A percentile compares a stretch with the other conserved stretches of the same genome.
Evolutionary conservation across 2,797 vertebrate species (phyloP).

Genomic region (Micropoecilia bifurca): DNA sequence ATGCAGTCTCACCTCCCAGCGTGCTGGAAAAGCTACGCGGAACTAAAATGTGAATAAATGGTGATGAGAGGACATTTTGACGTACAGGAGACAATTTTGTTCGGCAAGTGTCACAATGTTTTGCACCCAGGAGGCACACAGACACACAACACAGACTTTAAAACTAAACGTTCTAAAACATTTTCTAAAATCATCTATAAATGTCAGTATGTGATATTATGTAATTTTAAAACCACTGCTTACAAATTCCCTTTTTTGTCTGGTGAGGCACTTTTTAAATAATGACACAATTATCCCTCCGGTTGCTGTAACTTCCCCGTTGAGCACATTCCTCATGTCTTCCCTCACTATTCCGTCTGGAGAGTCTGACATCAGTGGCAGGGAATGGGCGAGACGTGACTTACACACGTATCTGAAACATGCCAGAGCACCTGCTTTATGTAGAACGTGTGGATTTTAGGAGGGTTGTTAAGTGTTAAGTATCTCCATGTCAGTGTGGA

Average conservation of each 20-base stretch:
- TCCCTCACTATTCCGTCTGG: slow-evolving; percentile 38
- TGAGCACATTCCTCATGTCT: slow-evolving; percentile 35
- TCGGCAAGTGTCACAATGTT: slow-evolving; percentile 1
- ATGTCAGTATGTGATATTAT: background rate
- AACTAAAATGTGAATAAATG: background rate
- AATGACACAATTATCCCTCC: background rate
- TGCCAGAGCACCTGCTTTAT: slow-evolving; percentile 20
- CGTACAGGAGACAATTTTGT: slow-evolving; percentile 14
- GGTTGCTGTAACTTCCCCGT: slow-evolving; percentile 23
- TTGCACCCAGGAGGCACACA: slow-evolving; percentile 14
- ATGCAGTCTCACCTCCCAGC: background rate
- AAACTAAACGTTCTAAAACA: slow-evolving; percentile 3
- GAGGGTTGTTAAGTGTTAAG: background rate
- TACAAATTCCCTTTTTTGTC: background rate
- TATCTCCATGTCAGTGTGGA: background rate
- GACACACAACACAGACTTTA: slow-evolving; percentile 6
- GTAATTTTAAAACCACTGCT: background rate
- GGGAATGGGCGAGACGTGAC: slow-evolving; percentile 50
- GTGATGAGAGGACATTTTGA: slow-evolving; percentile 7
- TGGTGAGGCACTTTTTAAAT: background rate
- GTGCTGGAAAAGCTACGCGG: background rate
- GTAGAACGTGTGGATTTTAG: background rate
- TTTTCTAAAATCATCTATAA: background rate
- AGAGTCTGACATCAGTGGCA: slow-evolving; percentile 55
- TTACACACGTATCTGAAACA: background rate